Percentiles rank a stretch among this genome's conserved stretches.
These are phyloP conservation scores for Brachyhypopomus gauderio DNA, from an alignment of 2,113 vertebrate genomes.

Conservation along the genomic window DNA sequence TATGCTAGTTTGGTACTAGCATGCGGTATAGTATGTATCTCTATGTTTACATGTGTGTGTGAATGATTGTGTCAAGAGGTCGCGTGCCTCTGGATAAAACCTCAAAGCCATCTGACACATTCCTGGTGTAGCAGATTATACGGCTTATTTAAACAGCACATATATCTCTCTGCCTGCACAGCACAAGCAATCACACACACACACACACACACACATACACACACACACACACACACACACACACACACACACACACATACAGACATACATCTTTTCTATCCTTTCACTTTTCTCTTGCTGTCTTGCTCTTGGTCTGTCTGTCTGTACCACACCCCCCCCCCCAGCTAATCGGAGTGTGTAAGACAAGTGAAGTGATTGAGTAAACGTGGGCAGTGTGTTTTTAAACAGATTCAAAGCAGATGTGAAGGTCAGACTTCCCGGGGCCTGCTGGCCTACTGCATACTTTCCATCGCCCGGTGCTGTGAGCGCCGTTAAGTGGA, in stretches of 20 bases:
- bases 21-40: not conserved
- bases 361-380: slow-evolving; percentile 47
- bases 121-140: slow-evolving; percentile 12
- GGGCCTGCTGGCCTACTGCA: slow-evolving; percentile 56
- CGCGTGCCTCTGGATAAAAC: not conserved
- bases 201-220: not conserved
- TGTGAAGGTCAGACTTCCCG: slow-evolving; percentile 59
- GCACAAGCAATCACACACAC: not conserved
- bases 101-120: slow-evolving; percentile 4
- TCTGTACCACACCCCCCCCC: not conserved
- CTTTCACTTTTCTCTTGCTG: not conserved
- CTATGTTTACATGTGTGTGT: not conserved
- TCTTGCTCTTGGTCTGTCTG: slow-evolving; percentile 5
- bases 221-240: too few species aligned
- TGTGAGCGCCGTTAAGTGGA: slow-evolving; percentile 65
- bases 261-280: too few species aligned
- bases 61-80: not conserved
- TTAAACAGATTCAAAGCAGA: slow-evolving; percentile 67
- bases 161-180: not conserved
- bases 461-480: slow-evolving; percentile 63
- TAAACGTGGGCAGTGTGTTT: slow-evolving; percentile 46
- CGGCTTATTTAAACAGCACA: slow-evolving; percentile 15
- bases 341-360: slow-evolving; percentile 25
- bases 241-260: too few species aligned
- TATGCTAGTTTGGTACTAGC: not conserved